Base-by-base conservation (phyloP, 2,797 vertebrate species). In the Dicrostonyx torquatus region DNA sequence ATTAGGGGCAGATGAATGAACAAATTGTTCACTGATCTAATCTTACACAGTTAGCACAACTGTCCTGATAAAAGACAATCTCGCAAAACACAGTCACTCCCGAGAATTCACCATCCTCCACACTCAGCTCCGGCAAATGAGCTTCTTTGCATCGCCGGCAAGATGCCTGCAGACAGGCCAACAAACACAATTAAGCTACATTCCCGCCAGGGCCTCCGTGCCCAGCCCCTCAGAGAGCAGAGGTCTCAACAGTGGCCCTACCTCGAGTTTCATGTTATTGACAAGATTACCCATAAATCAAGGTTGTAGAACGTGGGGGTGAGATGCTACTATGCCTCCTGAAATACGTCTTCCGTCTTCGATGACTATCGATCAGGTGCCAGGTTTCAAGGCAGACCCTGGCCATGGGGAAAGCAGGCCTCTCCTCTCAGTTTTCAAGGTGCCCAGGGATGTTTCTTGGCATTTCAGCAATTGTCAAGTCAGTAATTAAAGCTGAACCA, bases 121-220 rank as follows among this genome's bases (percentile, higher is more conserved):
- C 15, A 0, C 77, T 86, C 88, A 0, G 0, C 75, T 77, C 48
- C 6, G 13, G 89, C 86, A 11, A 89, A 64, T 18, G 8, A 40
- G 76, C 84, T 90, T 73, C 55, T 72, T 58, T 90, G 87, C 80
- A 50, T 84, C 58, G 62, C 50, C 76, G 72, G 85, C 62, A 43
- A 40, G 85, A 55, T 82, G 68, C 55, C 73, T 66, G 88, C 85
- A 82, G 92, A 66, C 90, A 85, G 92, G 40, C 85, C 50, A 80
- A 93, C 86, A 68, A 96, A 70, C 17, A 2, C 78, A 53, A 31
- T 80, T 72, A 89, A 43, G 37, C 29, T 5, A 0, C 26, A 2
- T 55, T 72, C n/a, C 4, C 84, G 24, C 17, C 37, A 14, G 20
- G 66, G 60, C 50, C 85, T 8, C 29, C 0, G 50, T 0, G 0